A percentile compares a stretch with the other conserved stretches of the same genome.
These are phyloP conservation scores for Phrynosoma platyrhinos DNA, from an alignment of 2,113 vertebrate species.

Conservation along the genomic window DNA sequence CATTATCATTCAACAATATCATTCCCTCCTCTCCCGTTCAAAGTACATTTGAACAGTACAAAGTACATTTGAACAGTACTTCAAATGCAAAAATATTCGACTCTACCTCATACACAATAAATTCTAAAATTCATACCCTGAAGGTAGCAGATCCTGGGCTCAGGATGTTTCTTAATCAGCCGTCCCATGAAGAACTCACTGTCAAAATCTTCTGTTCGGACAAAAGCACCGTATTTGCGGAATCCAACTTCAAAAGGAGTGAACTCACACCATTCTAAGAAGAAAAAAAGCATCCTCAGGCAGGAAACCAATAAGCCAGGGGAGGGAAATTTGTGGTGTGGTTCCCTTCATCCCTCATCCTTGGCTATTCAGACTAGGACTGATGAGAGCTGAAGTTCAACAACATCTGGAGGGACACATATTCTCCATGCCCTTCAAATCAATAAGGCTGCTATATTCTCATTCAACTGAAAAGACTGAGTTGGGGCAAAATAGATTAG, in stretches of 20 bases:
- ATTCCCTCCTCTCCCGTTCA: no score
- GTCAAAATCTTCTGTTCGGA: constrained; percentile 74
- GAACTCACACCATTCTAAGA: constrained; percentile 79
- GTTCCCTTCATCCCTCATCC: no score
- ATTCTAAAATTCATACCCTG: constrained; percentile 60
- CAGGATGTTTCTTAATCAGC: constrained; percentile 68
- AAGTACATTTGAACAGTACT: no score
- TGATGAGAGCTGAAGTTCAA: neutral
- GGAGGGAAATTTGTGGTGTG: neutral
- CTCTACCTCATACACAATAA: neutral
- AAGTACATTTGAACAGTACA: no score
- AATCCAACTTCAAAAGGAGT: constrained; percentile 78
- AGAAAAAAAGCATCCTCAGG: constrained; percentile 11
- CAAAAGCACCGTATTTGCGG: constrained; percentile 76
- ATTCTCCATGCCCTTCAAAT: neutral
- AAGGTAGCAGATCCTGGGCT: constrained; percentile 76
- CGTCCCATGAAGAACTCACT: constrained; percentile 79
- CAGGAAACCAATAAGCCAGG: neutral
- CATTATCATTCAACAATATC: no score
- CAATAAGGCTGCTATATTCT: neutral
- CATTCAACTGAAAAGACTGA: neutral
- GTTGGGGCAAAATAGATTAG: neutral
- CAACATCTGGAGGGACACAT: neutral
- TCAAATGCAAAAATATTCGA: neutral
- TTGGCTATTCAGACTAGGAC: neutral